A percentile compares a stretch with the other conserved stretches of the same genome.
Evolutionary conservation across 2,888 invertebrate species (phyloP).

Genomic region (Caenorhabditis plicata): DNA sequence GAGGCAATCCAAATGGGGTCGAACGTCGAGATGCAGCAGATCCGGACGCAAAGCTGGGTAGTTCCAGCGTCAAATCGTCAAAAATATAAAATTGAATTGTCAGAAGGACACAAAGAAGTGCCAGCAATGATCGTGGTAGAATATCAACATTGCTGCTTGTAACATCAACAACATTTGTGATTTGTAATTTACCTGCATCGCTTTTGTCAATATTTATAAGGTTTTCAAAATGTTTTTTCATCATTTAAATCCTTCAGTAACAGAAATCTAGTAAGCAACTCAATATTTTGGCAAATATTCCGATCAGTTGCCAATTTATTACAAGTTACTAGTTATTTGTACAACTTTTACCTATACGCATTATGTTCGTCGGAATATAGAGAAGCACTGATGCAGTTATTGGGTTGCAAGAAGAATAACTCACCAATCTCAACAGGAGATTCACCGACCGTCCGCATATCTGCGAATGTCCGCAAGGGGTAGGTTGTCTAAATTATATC

Average conservation of each 20-base stretch:
- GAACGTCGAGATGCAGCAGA: slow-evolving; percentile 13
- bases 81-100: too few relatives aligned
- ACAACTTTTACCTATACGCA: slow-evolving; percentile 67
- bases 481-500: too few relatives aligned
- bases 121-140: slow-evolving; percentile 48
- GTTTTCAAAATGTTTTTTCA: slow-evolving; percentile 29
- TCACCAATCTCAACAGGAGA: slow-evolving; percentile 47
- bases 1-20: slow-evolving; percentile 22
- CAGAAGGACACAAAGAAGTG: too few relatives aligned
- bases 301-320: slow-evolving; percentile 69
- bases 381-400: slow-evolving; percentile 49
- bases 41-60: slow-evolving; percentile 5
- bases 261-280: slow-evolving; percentile 16
- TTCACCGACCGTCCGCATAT: slow-evolving; percentile 48
- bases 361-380: slow-evolving; percentile 59
- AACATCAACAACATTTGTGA: slow-evolving; percentile 68
- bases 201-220: slow-evolving; percentile 67
- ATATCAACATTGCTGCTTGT: slow-evolving; percentile 68
- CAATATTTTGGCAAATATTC: slow-evolving; percentile 66
- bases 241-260: slow-evolving; percentile 1
- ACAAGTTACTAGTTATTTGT: slow-evolving; percentile 68
- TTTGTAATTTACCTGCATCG: slow-evolving; percentile 69
- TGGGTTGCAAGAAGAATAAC: slow-evolving; percentile 37
- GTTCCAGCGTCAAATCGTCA: slow-evolving; percentile 13
- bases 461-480: slow-evolving; percentile 17